Base-by-base conservation (phyloP, 2,797 vertebrate genomes). In the Sebastes matsubarae region DNA sequence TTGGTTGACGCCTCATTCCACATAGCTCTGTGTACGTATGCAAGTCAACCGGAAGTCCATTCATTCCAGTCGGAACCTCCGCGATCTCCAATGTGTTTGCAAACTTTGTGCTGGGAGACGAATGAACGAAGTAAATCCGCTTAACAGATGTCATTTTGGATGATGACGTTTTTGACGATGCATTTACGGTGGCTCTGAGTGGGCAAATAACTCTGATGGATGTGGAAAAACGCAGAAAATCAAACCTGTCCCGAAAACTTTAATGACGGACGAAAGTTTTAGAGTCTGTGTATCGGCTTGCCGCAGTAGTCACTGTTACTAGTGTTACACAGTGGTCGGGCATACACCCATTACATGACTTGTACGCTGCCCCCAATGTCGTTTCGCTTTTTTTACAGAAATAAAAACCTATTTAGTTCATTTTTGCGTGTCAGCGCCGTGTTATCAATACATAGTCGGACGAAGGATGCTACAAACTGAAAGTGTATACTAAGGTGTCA, bases 341-440 rank as follows among this genome's bases (percentile, higher is more conserved):
- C 16, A 50, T 50, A 50, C 16, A 50, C 42, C 42, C 16, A 50
- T 50, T 50, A 50, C 16, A 20, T 50, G 42, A 50, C 7, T 0
- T 20, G 42, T 8, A 50, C 42, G 16, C 42, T 8, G 42, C 42
- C 42, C 42, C 42, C 42, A 46, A 2, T 6, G 4, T 38, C 5
- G 5, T 36, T 42, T 42, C 0, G 38, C 13, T 42, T 42, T 42
- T 46, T 46, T 46, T 46, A 46, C 42, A 42, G 38, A 42, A 14
- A 42, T 42, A 36, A 42, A 38, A 42, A 5, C 13, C 38, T 14
- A 42, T 14, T 42, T 42, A 13, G 38, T 42, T 42, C 0, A 42
- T 42, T 42, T 42, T 42, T 0, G 6, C 42, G 0, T 46, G 16
- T 18, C 42, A 46, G 7, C 6, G 42, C 42, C 16, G 0, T 46